Base-by-base conservation (phyloP, 2,888 invertebrate species). In the Tineola bisselliella region DNA sequence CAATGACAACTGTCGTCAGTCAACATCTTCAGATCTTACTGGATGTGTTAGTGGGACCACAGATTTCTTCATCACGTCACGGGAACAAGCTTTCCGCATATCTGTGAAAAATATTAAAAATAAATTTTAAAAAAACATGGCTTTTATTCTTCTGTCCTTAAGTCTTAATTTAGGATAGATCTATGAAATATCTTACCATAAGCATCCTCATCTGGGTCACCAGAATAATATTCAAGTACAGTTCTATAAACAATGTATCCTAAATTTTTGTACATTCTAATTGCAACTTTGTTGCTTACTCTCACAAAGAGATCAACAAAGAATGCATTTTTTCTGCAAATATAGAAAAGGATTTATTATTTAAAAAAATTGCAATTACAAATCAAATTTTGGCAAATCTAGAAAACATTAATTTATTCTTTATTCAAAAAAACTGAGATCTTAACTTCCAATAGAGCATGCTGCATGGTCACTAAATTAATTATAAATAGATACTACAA, bases 251-350 rank as follows among this genome's bases (percentile, higher is more conserved):
- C 95, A 67, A 96, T 96, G 74, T 99, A 99, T 18, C 98, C 99
- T 62, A 99, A 87, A 77, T 94, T 94, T 70, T 93, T 93, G 77
- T 99, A 99, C 98, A 99, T 98, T 70, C 95, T 95, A 61, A 98
- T 97, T 0, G 99, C 99, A 54, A 98, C 95, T 77, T 94, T 93
- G 79, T 99, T 99, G 72, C 98, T 98, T 11, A 98, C 97, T 69
- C 99, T 90, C 3, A 99, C 99, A 89, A 99, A 99, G 43, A 99
- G 88, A 78, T 99, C 99, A 13, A 99, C 99, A 83, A 99, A 99
- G 78, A 95, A 99, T 25, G 97, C 95, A 61, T 93, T 91, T 87
- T 99, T 98, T 77, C 98, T 98, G 79, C 56, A 90, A 90, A 65
- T 66, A 25, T 65, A 67, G 63, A 61, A 25, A 25, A 25, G n/a